Base-by-base conservation (phyloP, 2,888 invertebrate genomes). In the Stenodera caucasica region DNA sequence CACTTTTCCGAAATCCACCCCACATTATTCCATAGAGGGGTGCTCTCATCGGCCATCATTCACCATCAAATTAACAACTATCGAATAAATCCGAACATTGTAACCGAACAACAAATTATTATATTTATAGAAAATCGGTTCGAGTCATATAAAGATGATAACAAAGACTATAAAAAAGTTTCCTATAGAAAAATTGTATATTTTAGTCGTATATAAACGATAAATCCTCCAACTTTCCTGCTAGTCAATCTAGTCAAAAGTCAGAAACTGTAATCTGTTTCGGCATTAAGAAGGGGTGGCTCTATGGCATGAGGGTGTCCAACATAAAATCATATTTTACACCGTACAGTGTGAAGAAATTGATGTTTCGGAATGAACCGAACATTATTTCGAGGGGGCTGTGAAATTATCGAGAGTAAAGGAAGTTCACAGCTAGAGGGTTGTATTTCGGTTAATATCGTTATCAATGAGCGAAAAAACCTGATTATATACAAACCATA, bases 331-430 rank as follows among this genome's bases (percentile, higher is more conserved):
- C 76, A 75, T 76, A 77, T 77, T 78, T 77, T 75, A 74, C 70
- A 71, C 70, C 69, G 15, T 18, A 65, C 71, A 63, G 74, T 72
- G 72, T 72, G 74, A 76, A 74, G 75, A 72, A 79, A 78, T 78
- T 77, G 79, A 79, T 78, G 79, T 78, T 72, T 76, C 72, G 77
- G 78, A 78, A 78, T 78, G 78, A 78, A 78, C 77, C 75, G 77
- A 77, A 74, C 77, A 77, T 77, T 72, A 72, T 14, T 35, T 35
- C 15, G 14, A 15, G 14, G 72, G 75, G 74, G 72, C 68, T 14
- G 18, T 7, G 40, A 68, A 69, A 72, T 75, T 76, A 76, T 76
- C 72, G 74, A 68, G 37, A 35, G 14, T 7, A 37, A 15, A 37
- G 75, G 74, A 75, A 75, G 69, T 58, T 58, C 14, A 35, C 15